Percentiles rank a stretch among this genome's conserved stretches.
Evolutionary conservation across 2,888 invertebrate species (phyloP).

Genomic region (Tholera decimalis): DNA sequence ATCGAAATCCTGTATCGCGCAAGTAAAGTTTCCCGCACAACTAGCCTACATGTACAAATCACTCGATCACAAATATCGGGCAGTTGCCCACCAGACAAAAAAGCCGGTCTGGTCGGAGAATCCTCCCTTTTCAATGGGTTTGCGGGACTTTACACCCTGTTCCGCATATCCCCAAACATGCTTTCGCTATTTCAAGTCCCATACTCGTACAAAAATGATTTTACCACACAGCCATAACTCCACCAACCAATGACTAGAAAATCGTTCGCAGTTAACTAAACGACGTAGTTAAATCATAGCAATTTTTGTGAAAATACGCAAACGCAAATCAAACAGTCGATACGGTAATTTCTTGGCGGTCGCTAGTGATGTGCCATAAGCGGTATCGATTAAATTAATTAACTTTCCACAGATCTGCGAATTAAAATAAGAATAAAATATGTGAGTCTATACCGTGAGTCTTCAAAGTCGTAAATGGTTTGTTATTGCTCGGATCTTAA

Average conservation of each 20-base stretch:
- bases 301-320: conserved; percentile 64
- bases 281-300: conserved; percentile 37
- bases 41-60: no score
- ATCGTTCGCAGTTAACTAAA: conserved; percentile 38
- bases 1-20: no score
- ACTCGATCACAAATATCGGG: no score
- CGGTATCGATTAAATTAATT: conserved; percentile 84
- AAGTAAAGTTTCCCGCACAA: no score
- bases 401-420: conserved; percentile 76
- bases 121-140: no score
- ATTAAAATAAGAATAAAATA: conserved; percentile 32
- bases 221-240: conserved; percentile 7
- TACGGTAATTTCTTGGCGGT: conserved; percentile 67
- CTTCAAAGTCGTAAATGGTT: conserved; percentile 20
- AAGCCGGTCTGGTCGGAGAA: no score
- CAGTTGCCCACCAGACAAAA: no score
- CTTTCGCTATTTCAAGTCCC: background rate
- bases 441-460: conserved; percentile 12
- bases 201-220: background rate
- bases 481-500: background rate
- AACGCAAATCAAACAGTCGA: conserved; percentile 48
- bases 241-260: conserved; percentile 37
- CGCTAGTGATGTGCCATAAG: conserved; percentile 79
- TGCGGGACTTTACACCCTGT: no score
- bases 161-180: no score